phyloP scores from a whole-genome alignment of 2,888 invertebrate species.

The Pandemis corylana region DNA sequence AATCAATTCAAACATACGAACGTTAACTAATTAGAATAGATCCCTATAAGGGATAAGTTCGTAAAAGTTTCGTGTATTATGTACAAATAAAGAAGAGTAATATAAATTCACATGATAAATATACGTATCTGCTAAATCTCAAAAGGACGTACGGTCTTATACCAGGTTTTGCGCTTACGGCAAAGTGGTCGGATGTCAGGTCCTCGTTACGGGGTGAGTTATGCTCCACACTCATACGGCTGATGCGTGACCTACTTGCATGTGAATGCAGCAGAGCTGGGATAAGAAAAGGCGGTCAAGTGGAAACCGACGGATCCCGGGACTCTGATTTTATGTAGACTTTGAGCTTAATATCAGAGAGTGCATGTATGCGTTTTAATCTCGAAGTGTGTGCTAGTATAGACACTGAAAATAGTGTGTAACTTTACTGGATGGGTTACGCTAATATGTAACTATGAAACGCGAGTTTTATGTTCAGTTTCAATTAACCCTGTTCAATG shows the following conservation, averaged over 20 bases:
- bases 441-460: background rate
- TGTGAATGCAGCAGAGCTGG: conserved; percentile 34
- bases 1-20: too few relatives aligned
- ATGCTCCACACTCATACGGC: conserved; percentile 10
- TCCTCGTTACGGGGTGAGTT: conserved; percentile 32
- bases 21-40: too few relatives aligned
- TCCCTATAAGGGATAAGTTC: too few relatives aligned
- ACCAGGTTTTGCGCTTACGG: conserved; percentile 11
- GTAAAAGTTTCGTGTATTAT: too few relatives aligned
- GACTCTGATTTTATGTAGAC: conserved; percentile 36
- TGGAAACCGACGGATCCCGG: conserved; percentile 23
- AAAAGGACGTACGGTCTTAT: conserved; percentile 1
- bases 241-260: conserved; percentile 35
- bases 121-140: too few relatives aligned
- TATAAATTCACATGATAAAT: too few relatives aligned
- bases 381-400: background rate
- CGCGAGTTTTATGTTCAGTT: background rate
- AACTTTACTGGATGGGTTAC: background rate
- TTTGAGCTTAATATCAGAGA: conserved; percentile 11
- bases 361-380: conserved; percentile 17
- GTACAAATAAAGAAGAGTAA: too few relatives aligned
- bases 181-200: background rate
- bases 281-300: conserved; percentile 37
- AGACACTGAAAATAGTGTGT: background rate
- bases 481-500: too few relatives aligned